Base-by-base conservation (phyloP, 2,797 vertebrate species). In the Notamacropus eugenii region DNA sequence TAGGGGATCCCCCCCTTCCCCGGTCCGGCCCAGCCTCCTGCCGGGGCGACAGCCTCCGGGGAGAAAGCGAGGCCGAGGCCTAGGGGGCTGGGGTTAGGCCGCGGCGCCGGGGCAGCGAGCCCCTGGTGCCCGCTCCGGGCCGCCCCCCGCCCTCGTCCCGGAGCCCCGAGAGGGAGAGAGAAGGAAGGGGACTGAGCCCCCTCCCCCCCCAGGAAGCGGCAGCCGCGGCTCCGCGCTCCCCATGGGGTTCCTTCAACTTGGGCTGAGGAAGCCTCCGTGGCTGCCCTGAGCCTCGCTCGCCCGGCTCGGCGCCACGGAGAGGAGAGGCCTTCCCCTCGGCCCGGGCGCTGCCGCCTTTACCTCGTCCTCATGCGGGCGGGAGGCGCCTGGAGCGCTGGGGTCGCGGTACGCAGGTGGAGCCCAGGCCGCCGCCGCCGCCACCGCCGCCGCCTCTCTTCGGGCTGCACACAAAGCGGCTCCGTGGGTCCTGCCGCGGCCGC, bases 81-180 rank as follows among this genome's bases (percentile, higher is more conserved):
- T 98, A 99, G 97, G 97, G 98, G 98, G 98, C 97, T 99, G 99
- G 99, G 99, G 99, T 99, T 98, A 98, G 98, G 98, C 98, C 98
- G 95, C 99, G 99, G 98, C 99, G 99, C 99, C 99, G 95, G 94
- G 57, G 93, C 55, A 67, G 52, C 59, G 1, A 82, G 74, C 91
- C 16, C 96, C 55, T 91, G 94, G 96, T 91, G 96, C 97, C 95
- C 97, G 54, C 94, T 93, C 92, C 92, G 22, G 74, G 90, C 91
- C 90, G 93, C 90, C 90, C 95, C 67, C 90, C 5, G 52, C 56
- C 91, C 56, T 59, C 59, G 54, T 55, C 90, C 67, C 50, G 50
- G 40, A n/a, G 57, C 93, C 57, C 46, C 29, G 54, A 74, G n/a
- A 31, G 90, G 57, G 96, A 59, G 94, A 59, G 16, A 91, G 54